phyloP scores from a whole-genome alignment of 2,888 invertebrate genomes.

The Pammene aurita region DNA sequence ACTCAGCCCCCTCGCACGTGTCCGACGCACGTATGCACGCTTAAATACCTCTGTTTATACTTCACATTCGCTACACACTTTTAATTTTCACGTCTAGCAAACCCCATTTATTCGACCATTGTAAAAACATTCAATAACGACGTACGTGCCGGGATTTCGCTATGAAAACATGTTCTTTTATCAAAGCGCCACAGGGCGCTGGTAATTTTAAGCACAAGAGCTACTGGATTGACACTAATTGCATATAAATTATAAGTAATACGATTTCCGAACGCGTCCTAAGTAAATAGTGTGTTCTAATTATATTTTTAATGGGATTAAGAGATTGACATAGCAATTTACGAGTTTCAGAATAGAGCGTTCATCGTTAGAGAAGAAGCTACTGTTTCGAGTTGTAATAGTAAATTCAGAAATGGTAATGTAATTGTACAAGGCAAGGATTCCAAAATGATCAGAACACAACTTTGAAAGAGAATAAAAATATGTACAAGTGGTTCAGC shows the following conservation, averaged over 20 bases:
- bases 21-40: slow-evolving; percentile 50
- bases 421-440: no score
- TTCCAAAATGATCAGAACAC: no score
- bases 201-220: slow-evolving; percentile 47
- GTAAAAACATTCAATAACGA: background rate
- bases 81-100: slow-evolving; percentile 31
- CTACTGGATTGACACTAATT: slow-evolving; percentile 55
- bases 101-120: slow-evolving; percentile 19
- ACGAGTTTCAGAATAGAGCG: background rate
- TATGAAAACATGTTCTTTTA: background rate
- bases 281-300: slow-evolving; percentile 12
- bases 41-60: slow-evolving; percentile 53
- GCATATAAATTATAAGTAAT: slow-evolving; percentile 58
- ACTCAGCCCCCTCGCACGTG: slow-evolving; percentile 43
- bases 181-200: slow-evolving; percentile 42
- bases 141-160: background rate
- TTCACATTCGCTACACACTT: slow-evolving; percentile 52
- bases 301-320: slow-evolving; percentile 13
- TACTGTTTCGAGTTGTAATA: background rate
- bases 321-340: background rate
- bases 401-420: background rate
- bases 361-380: background rate
- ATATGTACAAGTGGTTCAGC: no score
- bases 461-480: background rate
- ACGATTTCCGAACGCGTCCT: slow-evolving; percentile 39